Evolutionary conservation across 2,113 vertebrate species (phyloP), one percentile per base, ranked within the genome.

Genomic region (Antigone vipio): DNA sequence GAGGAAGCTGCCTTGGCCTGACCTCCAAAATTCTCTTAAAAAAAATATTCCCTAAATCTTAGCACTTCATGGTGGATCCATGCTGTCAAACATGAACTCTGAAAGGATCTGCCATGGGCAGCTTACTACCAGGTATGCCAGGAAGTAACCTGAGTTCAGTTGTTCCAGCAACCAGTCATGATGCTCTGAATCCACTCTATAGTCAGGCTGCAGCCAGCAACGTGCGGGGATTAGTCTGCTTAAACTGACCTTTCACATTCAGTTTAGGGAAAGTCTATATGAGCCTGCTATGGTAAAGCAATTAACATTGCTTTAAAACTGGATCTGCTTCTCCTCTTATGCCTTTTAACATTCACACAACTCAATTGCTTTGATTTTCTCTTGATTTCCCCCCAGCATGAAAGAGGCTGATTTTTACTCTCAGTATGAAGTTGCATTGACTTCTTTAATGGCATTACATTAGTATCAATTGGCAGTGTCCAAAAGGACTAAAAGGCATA

Each of bases 351-450:
- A 59, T 49, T 44, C 50, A 16, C n/a, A 47, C 24, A 77, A 44
- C 29, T 86, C 75, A 73, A n/a, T 67, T 68, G 34, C 47, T 80
- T 95, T 86, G 82, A 80, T 88, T 92, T 95, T 91, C 24, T 76
- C 53, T 59, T 88, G 23, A 67, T 86, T 86, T 93, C 20, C 4
- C 18, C 35, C 38, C 52, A 47, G 42, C 52, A 85, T 1, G 0
- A 86, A 71, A 85, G 47, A 92, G 1, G 3, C 9, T 56, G 60
- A 32, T 84, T 84, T 94, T 84, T 47, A 63, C 35, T 55, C 32
- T 77, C 42, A 18, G 3, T 6, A 17, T 71, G 49, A 84, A 52
- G 44, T 24, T 86, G n/a, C 50, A 67, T 74, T 0, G 3, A 81
- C 11, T 74, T 85, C 50, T 91, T 86, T 71, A 95, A 64, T 84